Percentiles rank a stretch among this genome's conserved stretches.
Evolutionary conservation across 2,113 vertebrate genomes (phyloP).

Genomic region (Halcyon malimbica): DNA sequence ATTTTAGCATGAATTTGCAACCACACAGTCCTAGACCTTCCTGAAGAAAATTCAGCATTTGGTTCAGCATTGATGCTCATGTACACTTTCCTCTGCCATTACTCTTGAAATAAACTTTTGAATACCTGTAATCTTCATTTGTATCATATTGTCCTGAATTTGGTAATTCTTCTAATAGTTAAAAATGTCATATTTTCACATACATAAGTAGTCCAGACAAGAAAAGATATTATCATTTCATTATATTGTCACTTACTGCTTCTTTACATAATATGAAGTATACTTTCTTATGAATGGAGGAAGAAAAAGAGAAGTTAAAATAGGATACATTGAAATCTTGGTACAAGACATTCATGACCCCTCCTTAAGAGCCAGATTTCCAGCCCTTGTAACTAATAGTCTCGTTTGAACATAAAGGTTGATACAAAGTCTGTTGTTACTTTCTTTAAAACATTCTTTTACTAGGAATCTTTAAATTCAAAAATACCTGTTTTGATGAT

Average conservation of each 20-base stretch:
- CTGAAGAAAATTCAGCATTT: background rate
- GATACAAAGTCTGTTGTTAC: background rate
- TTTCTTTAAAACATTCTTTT: background rate
- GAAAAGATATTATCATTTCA: background rate
- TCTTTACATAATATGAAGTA: background rate
- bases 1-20: background rate
- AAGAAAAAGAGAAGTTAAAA: background rate
- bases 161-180: no score
- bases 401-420: background rate
- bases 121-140: background rate
- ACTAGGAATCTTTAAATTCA: background rate
- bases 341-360: background rate
- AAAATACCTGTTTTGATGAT: background rate
- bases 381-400: background rate
- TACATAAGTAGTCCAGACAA: background rate
- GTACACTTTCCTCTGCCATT: background rate
- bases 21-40: background rate
- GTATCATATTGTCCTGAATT: no score
- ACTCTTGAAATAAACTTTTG: background rate
- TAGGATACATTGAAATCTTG: background rate
- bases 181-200: background rate
- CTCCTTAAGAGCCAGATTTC: background rate
- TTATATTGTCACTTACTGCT: background rate
- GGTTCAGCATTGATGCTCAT: background rate
- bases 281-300: background rate